phyloP scores from a whole-genome alignment of 2,797 vertebrate species.

The Mareca strepera region DNA sequence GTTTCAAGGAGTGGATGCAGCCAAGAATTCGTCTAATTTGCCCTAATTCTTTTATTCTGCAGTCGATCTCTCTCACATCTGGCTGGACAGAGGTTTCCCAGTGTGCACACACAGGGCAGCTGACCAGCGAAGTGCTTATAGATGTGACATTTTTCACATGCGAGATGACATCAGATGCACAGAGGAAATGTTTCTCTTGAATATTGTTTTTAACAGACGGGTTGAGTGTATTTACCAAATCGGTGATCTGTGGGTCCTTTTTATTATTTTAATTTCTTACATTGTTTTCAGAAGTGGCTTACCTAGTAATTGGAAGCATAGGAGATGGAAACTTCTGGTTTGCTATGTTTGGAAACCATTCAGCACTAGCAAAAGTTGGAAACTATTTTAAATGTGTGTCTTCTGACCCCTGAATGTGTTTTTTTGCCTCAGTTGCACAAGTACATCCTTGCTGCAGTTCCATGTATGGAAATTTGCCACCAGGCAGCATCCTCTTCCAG shows the following conservation, averaged over 20 bases:
- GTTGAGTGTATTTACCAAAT: background rate
- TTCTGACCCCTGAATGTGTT: background rate
- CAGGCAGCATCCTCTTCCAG: background rate
- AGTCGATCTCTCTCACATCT: background rate
- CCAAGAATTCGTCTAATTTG: background rate
- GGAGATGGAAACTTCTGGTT: background rate
- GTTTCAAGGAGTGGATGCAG: background rate
- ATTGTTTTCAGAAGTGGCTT: background rate
- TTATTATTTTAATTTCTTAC: background rate
- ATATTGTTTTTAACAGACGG: background rate
- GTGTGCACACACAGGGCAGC: background rate
- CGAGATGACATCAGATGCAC: background rate
- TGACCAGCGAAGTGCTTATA: background rate
- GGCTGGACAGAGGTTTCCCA: background rate
- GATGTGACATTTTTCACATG: background rate
- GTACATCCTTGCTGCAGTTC: background rate
- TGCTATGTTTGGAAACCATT: slow-evolving; percentile 11
- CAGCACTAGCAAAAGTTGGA: background rate
- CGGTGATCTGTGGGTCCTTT: background rate
- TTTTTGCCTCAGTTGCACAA: background rate
- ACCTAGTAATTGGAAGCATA: background rate
- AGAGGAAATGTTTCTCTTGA: background rate
- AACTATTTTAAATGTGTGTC: slow-evolving; percentile 8
- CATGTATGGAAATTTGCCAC: background rate
- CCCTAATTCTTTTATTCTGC: background rate